Conservation (phyloP, 2,888 invertebrate genomes). For the Exephanes ischioxanthus region DNA sequence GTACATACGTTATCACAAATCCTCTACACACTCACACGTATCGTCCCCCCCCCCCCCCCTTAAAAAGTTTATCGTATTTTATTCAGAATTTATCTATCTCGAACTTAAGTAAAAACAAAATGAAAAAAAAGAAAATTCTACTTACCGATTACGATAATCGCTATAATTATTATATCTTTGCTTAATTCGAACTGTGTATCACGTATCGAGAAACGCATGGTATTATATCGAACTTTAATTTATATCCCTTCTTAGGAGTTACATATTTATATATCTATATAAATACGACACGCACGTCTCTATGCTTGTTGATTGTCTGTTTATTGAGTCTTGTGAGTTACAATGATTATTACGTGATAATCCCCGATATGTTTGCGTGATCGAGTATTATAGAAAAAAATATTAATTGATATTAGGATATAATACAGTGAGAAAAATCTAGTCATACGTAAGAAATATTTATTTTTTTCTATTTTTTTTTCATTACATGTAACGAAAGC, state of each 20-base stretch:
- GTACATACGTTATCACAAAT: slow-evolving; percentile 42
- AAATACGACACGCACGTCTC: slow-evolving; percentile 74
- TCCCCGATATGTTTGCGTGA: slow-evolving; percentile 64
- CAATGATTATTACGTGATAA: slow-evolving; percentile 72
- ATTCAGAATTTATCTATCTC: slow-evolving; percentile 41
- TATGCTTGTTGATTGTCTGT: slow-evolving; percentile 75
- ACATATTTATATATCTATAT: slow-evolving; percentile 54
- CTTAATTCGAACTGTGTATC: slow-evolving; percentile 59
- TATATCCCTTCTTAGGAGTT: slow-evolving; percentile 58
- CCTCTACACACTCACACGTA: slow-evolving; percentile 36
- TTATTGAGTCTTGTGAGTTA: slow-evolving; percentile 65
- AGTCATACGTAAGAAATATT: slow-evolving; percentile 62
- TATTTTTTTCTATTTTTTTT: slow-evolving; percentile 17
- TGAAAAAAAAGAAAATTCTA: slow-evolving; percentile 5
- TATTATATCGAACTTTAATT: slow-evolving; percentile 51
- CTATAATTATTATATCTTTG: slow-evolving; percentile 48
- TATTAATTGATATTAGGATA: slow-evolving; percentile 62
- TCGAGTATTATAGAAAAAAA: slow-evolving; percentile 60
- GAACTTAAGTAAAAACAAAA: slow-evolving; percentile 29
- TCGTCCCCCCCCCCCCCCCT: not conserved
- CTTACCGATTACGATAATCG: slow-evolving; percentile 38
- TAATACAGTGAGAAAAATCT: slow-evolving; percentile 53
- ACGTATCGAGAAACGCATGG: slow-evolving; percentile 61
- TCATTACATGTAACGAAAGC: slow-evolving; percentile 58
- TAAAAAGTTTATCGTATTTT: slow-evolving; percentile 43